phyloP scores from a whole-genome alignment of 2,797 vertebrate species.

The Eospalax fontanierii region DNA sequence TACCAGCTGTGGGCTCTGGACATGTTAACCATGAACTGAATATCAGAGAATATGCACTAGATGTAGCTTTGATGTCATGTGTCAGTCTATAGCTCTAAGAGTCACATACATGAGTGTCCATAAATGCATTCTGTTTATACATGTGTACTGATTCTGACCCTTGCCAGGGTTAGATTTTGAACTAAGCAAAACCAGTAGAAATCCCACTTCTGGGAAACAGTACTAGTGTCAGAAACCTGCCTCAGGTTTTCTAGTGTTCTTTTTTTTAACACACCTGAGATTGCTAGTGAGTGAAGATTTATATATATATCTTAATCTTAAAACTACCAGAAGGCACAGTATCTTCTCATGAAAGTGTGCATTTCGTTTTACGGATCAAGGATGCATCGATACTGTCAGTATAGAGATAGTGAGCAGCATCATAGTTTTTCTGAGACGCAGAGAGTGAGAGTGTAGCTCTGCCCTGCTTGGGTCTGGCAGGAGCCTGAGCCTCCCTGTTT shows the following conservation, averaged over 20 bases:
- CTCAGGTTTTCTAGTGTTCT: background rate
- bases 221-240: background rate
- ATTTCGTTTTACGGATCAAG: background rate
- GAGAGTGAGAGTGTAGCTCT: constrained; percentile 50
- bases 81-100: background rate
- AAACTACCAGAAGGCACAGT: constrained; percentile 12
- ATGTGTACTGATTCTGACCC: background rate
- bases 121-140: fast-evolving
- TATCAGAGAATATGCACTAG: constrained; percentile 21
- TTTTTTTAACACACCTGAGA: constrained; percentile 13
- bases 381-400: background rate
- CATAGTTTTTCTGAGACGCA: constrained; percentile 5
- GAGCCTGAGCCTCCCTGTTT: constrained; percentile 84
- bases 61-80: constrained; percentile 47
- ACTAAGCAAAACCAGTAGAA: background rate
- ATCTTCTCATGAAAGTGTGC: background rate
- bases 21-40: constrained; percentile 47
- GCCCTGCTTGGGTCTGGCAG: constrained; percentile 68
- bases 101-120: background rate
- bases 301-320: constrained; percentile 38
- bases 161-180: background rate
- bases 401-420: background rate
- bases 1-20: background rate
- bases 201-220: background rate
- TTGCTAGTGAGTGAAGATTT: constrained; percentile 71